Evolutionary conservation across 2,888 invertebrate genomes (phyloP).

Genomic region (Melikaiella ostensackeni): DNA sequence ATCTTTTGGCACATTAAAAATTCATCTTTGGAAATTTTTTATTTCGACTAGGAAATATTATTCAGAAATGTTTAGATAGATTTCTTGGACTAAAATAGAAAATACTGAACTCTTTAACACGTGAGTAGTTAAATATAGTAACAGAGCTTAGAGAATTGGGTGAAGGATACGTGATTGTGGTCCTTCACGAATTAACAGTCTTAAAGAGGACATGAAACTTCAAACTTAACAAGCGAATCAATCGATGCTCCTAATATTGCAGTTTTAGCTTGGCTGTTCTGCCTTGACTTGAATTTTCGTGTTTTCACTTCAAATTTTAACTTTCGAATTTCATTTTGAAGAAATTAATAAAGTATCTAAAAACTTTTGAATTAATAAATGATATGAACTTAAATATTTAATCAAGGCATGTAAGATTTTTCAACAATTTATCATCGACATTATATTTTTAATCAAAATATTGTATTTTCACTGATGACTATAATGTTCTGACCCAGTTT

Average conservation of each 20-base stretch:
- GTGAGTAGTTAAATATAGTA: not conserved
- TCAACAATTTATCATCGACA: too few relatives aligned
- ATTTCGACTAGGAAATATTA: not conserved
- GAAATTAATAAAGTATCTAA: too few relatives aligned
- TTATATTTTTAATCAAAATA: too few relatives aligned
- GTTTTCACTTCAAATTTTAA: not conserved
- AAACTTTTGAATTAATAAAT: too few relatives aligned
- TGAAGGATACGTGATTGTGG: constrained; percentile 27
- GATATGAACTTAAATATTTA: too few relatives aligned
- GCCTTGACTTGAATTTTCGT: constrained; percentile 10
- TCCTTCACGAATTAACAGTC: constrained; percentile 27
- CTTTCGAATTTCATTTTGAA: not conserved
- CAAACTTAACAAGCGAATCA: constrained; percentile 14
- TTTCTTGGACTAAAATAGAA: not conserved
- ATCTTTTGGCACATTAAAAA: too few relatives aligned
- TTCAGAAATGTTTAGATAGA: not conserved
- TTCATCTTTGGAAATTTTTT: too few relatives aligned
- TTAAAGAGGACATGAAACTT: constrained; percentile 15
- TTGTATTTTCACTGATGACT: too few relatives aligned
- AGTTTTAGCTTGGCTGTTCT: not conserved
- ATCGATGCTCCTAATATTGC: constrained; percentile 30
- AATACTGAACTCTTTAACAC: constrained; percentile 3
- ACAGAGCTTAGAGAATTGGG: constrained; percentile 16
- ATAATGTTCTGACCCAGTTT: too few relatives aligned
- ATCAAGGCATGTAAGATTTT: too few relatives aligned